Conservation (phyloP, 2,797 vertebrate genomes). For the Dendrocincla fuliginosa region DNA sequence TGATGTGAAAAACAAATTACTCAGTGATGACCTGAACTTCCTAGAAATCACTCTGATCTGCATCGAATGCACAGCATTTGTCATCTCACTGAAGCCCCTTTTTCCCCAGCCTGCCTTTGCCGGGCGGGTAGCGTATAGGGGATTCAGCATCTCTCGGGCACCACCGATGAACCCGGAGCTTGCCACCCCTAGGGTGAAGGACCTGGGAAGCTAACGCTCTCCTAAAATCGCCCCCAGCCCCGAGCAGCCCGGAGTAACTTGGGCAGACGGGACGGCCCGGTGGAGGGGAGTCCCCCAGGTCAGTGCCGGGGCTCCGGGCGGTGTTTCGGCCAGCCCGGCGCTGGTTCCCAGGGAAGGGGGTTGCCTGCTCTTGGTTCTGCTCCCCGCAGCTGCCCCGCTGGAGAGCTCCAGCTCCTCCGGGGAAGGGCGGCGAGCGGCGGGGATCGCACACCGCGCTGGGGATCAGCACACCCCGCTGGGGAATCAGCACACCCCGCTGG, state of each 20-base stretch:
- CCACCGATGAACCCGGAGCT: accelerated
- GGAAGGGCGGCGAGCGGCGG: no score
- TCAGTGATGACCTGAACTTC: conserved; percentile 5
- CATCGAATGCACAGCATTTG: not conserved
- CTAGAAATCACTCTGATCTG: conserved; percentile 6
- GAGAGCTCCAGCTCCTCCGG: not conserved
- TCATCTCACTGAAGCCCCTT: not conserved
- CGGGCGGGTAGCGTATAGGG: not conserved
- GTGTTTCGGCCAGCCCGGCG: not conserved
- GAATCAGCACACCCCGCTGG: no score
- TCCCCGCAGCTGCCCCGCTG: not conserved
- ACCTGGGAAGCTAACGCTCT: not conserved
- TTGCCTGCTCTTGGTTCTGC: not conserved
- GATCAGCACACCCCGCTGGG: no score
- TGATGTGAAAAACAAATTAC: conserved; percentile 4
- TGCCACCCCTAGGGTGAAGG: no score
- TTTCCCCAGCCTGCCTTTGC: not conserved
- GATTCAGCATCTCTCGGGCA: not conserved
- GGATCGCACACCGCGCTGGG: no score
- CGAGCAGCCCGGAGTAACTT: not conserved
- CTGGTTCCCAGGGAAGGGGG: not conserved
- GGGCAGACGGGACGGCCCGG: accelerated
- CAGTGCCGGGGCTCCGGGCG: not conserved
- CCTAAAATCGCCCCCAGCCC: not conserved
- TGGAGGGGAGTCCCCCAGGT: not conserved